Base-by-base conservation (phyloP, 2,888 invertebrate genomes). In the Drosophila meridionalis region DNA sequence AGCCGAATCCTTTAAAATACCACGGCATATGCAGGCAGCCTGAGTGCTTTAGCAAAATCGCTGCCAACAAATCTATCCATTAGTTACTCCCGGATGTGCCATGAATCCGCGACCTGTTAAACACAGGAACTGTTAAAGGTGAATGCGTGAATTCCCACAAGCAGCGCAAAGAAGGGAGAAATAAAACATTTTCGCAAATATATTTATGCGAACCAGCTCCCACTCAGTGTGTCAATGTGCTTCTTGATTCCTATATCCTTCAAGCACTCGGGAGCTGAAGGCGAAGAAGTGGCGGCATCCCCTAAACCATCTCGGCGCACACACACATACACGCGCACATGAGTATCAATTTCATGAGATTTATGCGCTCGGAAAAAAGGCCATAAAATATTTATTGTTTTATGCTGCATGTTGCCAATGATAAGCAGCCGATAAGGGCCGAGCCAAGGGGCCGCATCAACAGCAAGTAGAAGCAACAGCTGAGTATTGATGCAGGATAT, bases 311-410 rank as follows among this genome's bases (percentile, higher is more conserved):
- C n/a, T 14, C 32, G 20, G 28, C 20, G 7, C n/a, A 42, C 26
- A 50, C 11, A 36, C 45, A 47, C 42, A 38, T 26, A 50, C 11
- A 36, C 45, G 47, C 42, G 32, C 56, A 50, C 36, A 61, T 52
- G 55, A 34, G 85, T 89, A 89, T 87, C 89, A 84, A 83, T 87
- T 87, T 87, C 81, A 73, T 71, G 73, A 83, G 87, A 87, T 87
- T 89, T 87, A 87, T 87, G 75, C 75, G 78, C 62, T 78, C 63
- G 59, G 81, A 77, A 83, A 73, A 81, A 79, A 84, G 71, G 82
- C 77, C 80, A 85, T 87, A 89, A 87, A 89, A 89, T 87, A 87
- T 87, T 87, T 89, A 87, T 87, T 87, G 87, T 87, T 83, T 84
- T 78, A 78, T 87, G 74, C 78, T 79, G 70, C 71, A 70, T 67